Evolutionary conservation across 2,888 invertebrate genomes (phyloP).

Genomic region (Odontocolon sp.): DNA sequence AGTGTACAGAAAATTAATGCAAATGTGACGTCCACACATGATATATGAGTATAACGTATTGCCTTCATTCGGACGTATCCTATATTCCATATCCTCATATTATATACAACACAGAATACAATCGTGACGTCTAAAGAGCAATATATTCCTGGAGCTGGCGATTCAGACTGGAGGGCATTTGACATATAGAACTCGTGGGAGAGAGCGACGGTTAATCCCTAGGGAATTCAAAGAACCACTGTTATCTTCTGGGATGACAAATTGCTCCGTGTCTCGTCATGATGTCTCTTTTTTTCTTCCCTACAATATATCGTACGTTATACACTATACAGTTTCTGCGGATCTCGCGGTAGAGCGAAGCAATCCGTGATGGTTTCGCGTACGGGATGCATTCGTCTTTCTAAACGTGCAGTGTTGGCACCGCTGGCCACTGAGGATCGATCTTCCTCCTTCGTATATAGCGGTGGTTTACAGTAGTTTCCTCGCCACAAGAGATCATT

Average conservation of each 20-base stretch:
- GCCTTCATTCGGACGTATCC: not conserved
- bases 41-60: not conserved
- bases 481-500: conserved; percentile 50
- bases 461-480: conserved; percentile 32
- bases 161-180: conserved; percentile 50
- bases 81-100: not conserved
- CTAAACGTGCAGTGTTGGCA: not conserved
- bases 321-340: not conserved
- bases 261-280: conserved; percentile 50
- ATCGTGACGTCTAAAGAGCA: conserved; percentile 3
- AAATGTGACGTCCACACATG: too few species aligned
- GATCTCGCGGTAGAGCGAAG: not conserved
- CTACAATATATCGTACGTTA: conserved; percentile 1
- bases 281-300: conserved; percentile 5
- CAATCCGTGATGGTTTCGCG: conserved; percentile 11
- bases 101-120: not conserved
- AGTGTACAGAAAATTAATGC: too few species aligned
- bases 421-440: conserved; percentile 20
- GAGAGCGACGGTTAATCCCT: conserved; percentile 47
- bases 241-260: conserved; percentile 57
- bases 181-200: conserved; percentile 15
- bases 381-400: conserved; percentile 16
- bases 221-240: conserved; percentile 56
- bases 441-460: conserved; percentile 40
- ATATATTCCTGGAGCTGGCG: conserved; percentile 14